Base-by-base conservation (phyloP, 2,113 vertebrate genomes). In the Prolemur simus region DNA sequence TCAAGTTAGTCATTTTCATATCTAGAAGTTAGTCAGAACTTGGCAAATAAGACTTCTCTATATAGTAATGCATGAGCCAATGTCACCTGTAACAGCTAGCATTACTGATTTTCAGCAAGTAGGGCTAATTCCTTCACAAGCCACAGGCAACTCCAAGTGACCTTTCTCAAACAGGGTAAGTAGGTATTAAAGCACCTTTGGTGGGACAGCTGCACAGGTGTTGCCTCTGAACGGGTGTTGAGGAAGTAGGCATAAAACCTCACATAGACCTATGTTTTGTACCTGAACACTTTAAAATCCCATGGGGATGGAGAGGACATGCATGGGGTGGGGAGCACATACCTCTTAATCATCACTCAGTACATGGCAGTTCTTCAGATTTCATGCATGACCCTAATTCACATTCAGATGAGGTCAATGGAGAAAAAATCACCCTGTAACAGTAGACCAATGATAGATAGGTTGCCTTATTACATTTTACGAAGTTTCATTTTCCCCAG, bases 371-470 rank as follows among this genome's bases (percentile, higher is more conserved):
- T 78, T 82, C 88, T 92, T 89, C 91, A 87, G 42, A 87, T 87
- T 84, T 89, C 96, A 97, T 14, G 12, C 49, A 76, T 76, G 66
- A 91, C 87, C 47, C 56, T 2, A 91, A 88, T 73, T 78, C 94
- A 89, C 54, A 85, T 54, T 94, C 94, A 74, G 47, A 69, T 68
- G 74, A 92, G n/a, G 71, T 52, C 80, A 92, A 20, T 8, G 29
- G 78, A 92, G 47, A 68, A 89, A 85, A 54, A 89, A 77, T 52
- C 68, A 69, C 29, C 47, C 68, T 68, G 39, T 82, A 91, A 89
- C 1, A 37, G 82, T 27, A 95, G 92, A 63, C 49, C 87, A 94
- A 29, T 47, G 87, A 37, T 15, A 84, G 91, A 87, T 15, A 90
- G 20, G 14, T 13, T 73, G 68, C 73, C 77, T 69, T 89, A 68